These are phyloP conservation scores for Sylvicola cinctus DNA, from an alignment of 2,888 invertebrate genomes.

Conservation along the genomic window DNA sequence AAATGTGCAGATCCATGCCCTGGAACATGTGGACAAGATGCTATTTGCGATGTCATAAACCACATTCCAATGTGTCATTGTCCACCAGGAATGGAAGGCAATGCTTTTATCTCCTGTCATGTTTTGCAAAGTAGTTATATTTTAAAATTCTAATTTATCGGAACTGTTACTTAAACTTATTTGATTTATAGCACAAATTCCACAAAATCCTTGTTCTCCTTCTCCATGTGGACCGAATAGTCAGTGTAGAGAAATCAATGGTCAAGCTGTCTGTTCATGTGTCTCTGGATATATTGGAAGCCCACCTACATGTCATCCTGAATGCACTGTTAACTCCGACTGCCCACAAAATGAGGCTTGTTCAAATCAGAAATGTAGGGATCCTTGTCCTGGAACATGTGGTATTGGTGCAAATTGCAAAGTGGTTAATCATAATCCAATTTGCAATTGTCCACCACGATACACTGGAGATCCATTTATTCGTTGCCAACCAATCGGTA, in stretches of 20 bases:
- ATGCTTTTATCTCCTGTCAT: conserved; percentile 42
- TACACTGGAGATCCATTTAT: conserved; percentile 39
- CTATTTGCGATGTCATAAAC: conserved; percentile 48
- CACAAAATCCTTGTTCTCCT: conserved; percentile 32
- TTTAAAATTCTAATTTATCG: too few relatives aligned
- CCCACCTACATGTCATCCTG: conserved; percentile 44
- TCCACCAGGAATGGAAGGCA: conserved; percentile 43
- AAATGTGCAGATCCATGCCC: conserved; percentile 57
- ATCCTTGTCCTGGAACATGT: conserved; percentile 39
- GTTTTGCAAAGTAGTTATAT: conserved; percentile 32
- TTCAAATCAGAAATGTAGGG: conserved; percentile 32
- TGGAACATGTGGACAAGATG: conserved; percentile 46
- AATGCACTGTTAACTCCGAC: conserved; percentile 41
- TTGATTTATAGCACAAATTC: neutral
- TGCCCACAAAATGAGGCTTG: conserved; percentile 36
- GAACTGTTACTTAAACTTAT: too few relatives aligned
- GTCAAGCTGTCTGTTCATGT: conserved; percentile 32
- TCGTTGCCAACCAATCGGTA: conserved; percentile 13
- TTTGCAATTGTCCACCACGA: conserved; percentile 33
- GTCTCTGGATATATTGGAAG: conserved; percentile 33
- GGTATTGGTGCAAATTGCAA: conserved; percentile 35
- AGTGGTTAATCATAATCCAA: conserved; percentile 33
- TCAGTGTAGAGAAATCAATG: conserved; percentile 32
- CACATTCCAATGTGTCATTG: conserved; percentile 53
- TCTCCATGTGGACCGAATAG: conserved; percentile 56